Evolutionary conservation across 1,140 invertebrate species (phyloP).

Genomic region (Aphelenchoides besseyi): DNA sequence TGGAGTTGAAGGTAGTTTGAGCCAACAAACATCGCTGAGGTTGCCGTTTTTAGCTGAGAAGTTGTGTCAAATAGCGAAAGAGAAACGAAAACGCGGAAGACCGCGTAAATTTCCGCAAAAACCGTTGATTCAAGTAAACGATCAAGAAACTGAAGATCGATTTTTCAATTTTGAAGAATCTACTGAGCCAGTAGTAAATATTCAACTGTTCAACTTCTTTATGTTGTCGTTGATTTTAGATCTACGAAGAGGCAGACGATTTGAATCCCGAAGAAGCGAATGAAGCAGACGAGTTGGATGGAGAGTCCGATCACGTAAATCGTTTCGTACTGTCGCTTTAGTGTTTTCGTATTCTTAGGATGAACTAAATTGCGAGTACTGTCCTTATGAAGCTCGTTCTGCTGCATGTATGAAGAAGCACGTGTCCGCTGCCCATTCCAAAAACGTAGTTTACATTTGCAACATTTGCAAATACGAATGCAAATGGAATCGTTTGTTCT

Average conservation of each 20-base stretch:
- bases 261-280: constrained; percentile 37
- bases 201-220: no score
- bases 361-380: constrained; percentile 66
- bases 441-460: constrained; percentile 70
- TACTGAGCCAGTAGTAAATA: not conserved
- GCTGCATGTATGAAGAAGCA: constrained; percentile 66
- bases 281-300: constrained; percentile 32
- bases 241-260: constrained; percentile 44
- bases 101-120: not conserved
- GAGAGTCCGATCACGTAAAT: constrained; percentile 50
- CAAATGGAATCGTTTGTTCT: constrained; percentile 70
- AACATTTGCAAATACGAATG: constrained; percentile 70
- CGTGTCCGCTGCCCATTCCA: constrained; percentile 66
- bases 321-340: constrained; percentile 5
- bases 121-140: not conserved
- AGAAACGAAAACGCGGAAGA: not conserved
- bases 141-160: constrained; percentile 10
- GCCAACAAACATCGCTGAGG: no score
- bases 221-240: constrained; percentile 31
- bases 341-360: not conserved
- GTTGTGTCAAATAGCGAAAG: not conserved
- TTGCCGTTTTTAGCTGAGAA: constrained; percentile 8
- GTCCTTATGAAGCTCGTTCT: constrained; percentile 66
- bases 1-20: not conserved
- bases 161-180: constrained; percentile 14